A percentile compares a stretch with the other conserved stretches of the same genome.
These are phyloP conservation scores for Falco rusticolus DNA, from an alignment of 2,797 vertebrate genomes.

Conservation along the genomic window DNA sequence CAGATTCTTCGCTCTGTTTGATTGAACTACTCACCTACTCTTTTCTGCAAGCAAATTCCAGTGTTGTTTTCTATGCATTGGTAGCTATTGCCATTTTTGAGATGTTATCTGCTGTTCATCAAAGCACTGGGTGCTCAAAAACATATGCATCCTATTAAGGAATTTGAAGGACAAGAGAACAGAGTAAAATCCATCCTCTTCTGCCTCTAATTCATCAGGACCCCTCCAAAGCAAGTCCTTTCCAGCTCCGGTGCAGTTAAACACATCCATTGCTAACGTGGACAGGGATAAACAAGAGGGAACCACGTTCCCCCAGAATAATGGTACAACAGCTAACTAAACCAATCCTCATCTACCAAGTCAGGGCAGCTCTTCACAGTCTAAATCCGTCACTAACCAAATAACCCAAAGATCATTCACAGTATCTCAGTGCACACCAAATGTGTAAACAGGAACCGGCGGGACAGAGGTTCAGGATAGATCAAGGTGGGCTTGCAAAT, in stretches of 20 bases:
- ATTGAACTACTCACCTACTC: background rate
- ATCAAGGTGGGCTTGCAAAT: background rate
- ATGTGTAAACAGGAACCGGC: rapidly evolving
- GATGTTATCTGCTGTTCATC: background rate
- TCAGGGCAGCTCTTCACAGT: background rate
- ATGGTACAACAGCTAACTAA: background rate
- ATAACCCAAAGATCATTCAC: background rate
- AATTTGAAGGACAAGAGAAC: background rate
- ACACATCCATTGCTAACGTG: background rate
- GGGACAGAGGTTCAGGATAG: background rate
- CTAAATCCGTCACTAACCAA: background rate
- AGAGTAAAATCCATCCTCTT: background rate
- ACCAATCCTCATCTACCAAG: background rate
- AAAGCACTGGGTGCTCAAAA: background rate
- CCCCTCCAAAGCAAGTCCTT: background rate
- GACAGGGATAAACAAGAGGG: background rate
- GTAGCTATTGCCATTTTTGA: background rate
- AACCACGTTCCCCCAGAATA: background rate
- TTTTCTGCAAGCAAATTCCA: background rate
- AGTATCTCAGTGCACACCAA: background rate
- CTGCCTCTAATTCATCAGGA: background rate
- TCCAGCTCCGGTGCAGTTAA: background rate
- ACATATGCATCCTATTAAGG: background rate
- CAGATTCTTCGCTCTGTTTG: background rate
- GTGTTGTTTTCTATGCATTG: background rate